Conservation (phyloP, 2,113 vertebrate genomes). For the Marmota flaviventris region DNA sequence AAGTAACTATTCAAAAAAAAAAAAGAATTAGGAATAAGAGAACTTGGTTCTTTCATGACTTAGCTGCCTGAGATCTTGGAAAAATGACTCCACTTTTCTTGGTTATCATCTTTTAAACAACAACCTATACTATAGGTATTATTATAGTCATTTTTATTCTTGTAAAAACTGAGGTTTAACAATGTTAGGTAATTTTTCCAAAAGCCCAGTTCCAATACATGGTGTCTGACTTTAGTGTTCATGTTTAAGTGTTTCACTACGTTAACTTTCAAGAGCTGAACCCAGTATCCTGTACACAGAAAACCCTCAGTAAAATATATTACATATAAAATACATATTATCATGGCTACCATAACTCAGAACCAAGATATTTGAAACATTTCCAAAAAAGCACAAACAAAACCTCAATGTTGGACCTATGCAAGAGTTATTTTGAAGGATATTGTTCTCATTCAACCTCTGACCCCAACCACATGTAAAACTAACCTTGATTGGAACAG, state of each 20-base stretch:
- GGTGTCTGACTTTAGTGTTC: neutral
- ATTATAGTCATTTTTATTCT: neutral
- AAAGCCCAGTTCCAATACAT: neutral
- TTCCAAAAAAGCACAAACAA: neutral
- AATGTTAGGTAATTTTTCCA: neutral
- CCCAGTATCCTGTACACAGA: neutral
- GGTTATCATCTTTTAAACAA: neutral
- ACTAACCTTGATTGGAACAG: constrained; percentile 69
- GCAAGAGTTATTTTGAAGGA: constrained; percentile 49
- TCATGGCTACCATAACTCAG: neutral
- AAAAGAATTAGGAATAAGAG: too few species aligned
- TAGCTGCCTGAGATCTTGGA: neutral
- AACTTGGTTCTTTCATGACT: neutral
- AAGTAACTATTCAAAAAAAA: too few species aligned
- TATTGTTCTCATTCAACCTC: constrained; percentile 36
- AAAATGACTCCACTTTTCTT: constrained; percentile 25
- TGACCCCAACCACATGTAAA: constrained; percentile 52
- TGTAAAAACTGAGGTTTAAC: neutral
- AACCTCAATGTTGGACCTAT: neutral
- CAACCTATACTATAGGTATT: neutral
- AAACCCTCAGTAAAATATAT: neutral
- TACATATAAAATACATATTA: neutral
- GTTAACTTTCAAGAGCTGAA: neutral
- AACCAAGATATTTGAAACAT: neutral
- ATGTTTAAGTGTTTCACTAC: neutral